Evolutionary conservation across 2,113 vertebrate species (phyloP).

Genomic region (Nesogale talazaci): DNA sequence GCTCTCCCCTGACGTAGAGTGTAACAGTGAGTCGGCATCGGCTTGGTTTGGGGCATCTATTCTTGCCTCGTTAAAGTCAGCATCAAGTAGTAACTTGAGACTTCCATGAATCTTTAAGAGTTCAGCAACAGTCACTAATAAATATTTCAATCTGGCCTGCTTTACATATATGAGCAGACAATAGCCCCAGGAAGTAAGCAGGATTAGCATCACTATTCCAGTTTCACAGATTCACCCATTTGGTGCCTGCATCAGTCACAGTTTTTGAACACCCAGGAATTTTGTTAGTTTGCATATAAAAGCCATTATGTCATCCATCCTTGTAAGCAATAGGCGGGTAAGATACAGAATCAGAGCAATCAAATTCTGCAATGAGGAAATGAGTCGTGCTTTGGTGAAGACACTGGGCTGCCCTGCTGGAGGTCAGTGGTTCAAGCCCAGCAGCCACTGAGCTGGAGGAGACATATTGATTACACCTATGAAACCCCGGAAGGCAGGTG

Average conservation of each 20-base stretch:
- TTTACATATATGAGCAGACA: neutral
- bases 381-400: neutral
- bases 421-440: neutral
- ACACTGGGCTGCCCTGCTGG: neutral
- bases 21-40: no score
- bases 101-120: conserved; percentile 21
- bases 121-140: neutral
- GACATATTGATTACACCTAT: neutral
- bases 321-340: neutral
- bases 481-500: neutral
- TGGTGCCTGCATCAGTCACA: neutral
- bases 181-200: neutral
- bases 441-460: neutral
- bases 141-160: neutral
- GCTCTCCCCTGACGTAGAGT: no score
- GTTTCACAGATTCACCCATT: conserved; percentile 7
- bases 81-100: neutral
- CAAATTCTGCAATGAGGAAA: neutral
- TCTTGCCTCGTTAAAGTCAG: neutral
- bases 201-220: conserved; percentile 2
- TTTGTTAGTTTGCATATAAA: neutral
- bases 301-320: neutral
- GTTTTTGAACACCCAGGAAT: neutral
- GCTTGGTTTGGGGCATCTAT: neutral
- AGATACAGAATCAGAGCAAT: neutral